phyloP scores from a whole-genome alignment of 1,140 invertebrate genomes.

The Panagrolaimus sp. region DNA sequence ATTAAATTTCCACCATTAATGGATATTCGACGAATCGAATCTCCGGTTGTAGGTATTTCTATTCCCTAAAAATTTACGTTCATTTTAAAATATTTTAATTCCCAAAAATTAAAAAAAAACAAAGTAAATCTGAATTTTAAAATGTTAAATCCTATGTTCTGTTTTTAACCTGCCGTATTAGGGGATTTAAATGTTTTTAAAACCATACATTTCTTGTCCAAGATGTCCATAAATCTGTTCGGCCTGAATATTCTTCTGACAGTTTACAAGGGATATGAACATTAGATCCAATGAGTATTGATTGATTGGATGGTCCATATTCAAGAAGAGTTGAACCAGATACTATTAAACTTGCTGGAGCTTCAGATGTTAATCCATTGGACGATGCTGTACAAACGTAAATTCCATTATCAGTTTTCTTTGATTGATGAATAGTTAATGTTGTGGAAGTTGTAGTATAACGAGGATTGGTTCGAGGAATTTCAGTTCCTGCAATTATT shows the following conservation, averaged over 20 bases:
- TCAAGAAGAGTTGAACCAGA: slow-evolving; percentile 42
- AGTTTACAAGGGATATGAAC: slow-evolving; percentile 56
- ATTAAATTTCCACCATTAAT: slow-evolving; percentile 52
- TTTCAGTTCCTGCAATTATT: slow-evolving; percentile 24
- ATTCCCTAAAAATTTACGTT: slow-evolving; percentile 33
- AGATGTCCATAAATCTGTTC: slow-evolving; percentile 13
- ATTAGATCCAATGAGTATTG: slow-evolving; percentile 53
- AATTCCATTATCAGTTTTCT: slow-evolving; percentile 74
- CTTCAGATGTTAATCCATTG: slow-evolving; percentile 77
- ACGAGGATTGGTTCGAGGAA: slow-evolving; percentile 70
- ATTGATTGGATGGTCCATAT: slow-evolving; percentile 54
- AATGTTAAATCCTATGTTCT: not conserved
- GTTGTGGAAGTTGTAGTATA: slow-evolving; percentile 78
- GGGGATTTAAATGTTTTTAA: not conserved
- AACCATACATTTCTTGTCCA: slow-evolving; percentile 52
- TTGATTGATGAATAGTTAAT: slow-evolving; percentile 77
- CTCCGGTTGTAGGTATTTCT: slow-evolving; percentile 39
- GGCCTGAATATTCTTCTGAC: slow-evolving; percentile 28
- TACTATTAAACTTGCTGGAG: slow-evolving; percentile 61
- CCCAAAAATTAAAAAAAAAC: slow-evolving; percentile 12
- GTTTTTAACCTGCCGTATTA: too few relatives aligned
- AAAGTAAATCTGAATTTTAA: slow-evolving; percentile 26
- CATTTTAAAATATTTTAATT: slow-evolving; percentile 25
- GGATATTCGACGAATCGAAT: slow-evolving; percentile 38
- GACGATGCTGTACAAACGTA: slow-evolving; percentile 83